Conservation (phyloP, 2,888 invertebrate species). For the Drosophila histrio region DNA sequence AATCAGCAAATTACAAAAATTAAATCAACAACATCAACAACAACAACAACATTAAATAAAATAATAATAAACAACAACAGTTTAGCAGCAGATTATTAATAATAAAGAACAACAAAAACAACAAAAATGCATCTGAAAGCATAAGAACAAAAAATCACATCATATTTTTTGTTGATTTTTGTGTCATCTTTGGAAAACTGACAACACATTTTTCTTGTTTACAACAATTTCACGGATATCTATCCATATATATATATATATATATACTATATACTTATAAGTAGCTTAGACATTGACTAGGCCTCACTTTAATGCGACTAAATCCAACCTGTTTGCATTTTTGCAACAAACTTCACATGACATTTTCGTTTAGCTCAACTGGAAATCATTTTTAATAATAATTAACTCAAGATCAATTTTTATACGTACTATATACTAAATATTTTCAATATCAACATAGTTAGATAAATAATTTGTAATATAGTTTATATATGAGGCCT, state of each 20-base stretch:
- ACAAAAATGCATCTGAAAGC: neutral
- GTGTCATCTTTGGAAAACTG: slow-evolving; percentile 7
- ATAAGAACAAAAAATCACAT: neutral
- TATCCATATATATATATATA: neutral
- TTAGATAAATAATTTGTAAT: neutral
- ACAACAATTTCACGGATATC: slow-evolving; percentile 28
- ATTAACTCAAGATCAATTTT: neutral
- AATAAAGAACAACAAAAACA: slow-evolving; percentile 22
- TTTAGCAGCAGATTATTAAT: slow-evolving; percentile 23
- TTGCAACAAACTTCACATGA: slow-evolving; percentile 7
- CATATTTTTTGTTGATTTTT: slow-evolving; percentile 12
- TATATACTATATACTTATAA: slow-evolving; percentile 12
- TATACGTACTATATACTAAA: neutral
- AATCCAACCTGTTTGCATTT: slow-evolving; percentile 29
- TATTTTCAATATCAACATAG: neutral
- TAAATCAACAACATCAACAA: slow-evolving; percentile 47
- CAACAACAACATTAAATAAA: slow-evolving; percentile 25
- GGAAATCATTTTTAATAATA: neutral
- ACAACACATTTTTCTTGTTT: slow-evolving; percentile 11
- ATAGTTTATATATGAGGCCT: too few species aligned
- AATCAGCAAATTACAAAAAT: slow-evolving; percentile 66
- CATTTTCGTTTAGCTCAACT: slow-evolving; percentile 13
- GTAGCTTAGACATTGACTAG: slow-evolving; percentile 36
- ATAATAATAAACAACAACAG: slow-evolving; percentile 40
- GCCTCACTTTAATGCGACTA: slow-evolving; percentile 13